Percentiles rank a stretch among this genome's conserved stretches.
These are phyloP conservation scores for Cryptophagus acutangulus DNA, from an alignment of 2,888 invertebrate species.

Conservation along the genomic window DNA sequence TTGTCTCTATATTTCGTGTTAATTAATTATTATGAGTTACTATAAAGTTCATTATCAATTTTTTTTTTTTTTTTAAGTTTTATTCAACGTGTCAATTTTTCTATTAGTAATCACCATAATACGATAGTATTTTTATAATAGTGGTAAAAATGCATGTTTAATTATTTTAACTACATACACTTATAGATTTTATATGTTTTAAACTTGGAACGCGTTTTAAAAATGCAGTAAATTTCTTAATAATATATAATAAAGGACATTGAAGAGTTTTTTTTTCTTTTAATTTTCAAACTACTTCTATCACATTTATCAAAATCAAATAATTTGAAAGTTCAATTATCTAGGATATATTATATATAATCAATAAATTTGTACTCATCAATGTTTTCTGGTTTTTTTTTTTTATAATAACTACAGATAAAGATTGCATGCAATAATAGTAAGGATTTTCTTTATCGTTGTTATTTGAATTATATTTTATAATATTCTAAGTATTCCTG, in stretches of 20 bases:
- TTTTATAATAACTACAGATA: slow-evolving; percentile 32
- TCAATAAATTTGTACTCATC: slow-evolving; percentile 37
- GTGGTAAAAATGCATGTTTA: too few species aligned
- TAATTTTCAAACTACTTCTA: slow-evolving; percentile 7
- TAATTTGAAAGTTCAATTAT: slow-evolving; percentile 4
- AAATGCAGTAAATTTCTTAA: slow-evolving; percentile 21
- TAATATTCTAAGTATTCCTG: not conserved
- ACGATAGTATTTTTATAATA: slow-evolving; percentile 6
- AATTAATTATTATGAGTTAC: slow-evolving; percentile 12
- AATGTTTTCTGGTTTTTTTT: slow-evolving; percentile 33
- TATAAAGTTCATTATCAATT: slow-evolving; percentile 15
- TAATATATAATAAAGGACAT: slow-evolving; percentile 22
- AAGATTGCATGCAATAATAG: slow-evolving; percentile 36
- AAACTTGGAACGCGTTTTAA: slow-evolving; percentile 27
- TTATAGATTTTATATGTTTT: slow-evolving; percentile 27
- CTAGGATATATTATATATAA: slow-evolving; percentile 18
- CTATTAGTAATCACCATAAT: slow-evolving; percentile 1
- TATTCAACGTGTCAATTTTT: slow-evolving; percentile 2
- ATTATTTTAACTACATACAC: slow-evolving; percentile 34
- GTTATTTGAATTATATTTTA: slow-evolving; percentile 24
- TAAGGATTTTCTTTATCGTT: slow-evolving; percentile 27
- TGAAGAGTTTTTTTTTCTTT: slow-evolving; percentile 20
- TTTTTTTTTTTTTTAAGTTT: slow-evolving; percentile 1
- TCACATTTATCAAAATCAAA: not conserved
- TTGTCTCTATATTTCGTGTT: too few species aligned